Evolutionary conservation across 2,888 invertebrate species (phyloP).

Genomic region (Pristionchus arcanus): DNA sequence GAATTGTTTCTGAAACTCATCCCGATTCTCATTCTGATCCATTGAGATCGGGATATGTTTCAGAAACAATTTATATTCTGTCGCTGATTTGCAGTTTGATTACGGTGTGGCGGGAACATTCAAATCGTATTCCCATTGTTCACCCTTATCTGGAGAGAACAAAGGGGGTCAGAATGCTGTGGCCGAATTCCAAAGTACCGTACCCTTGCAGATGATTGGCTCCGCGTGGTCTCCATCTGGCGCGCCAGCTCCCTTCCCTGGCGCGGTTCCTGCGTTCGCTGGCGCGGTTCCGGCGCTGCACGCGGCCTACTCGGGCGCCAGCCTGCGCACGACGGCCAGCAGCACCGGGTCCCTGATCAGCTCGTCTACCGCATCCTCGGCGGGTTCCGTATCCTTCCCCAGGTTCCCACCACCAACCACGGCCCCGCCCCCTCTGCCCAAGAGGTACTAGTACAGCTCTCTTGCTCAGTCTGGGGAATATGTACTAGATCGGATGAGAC

Average conservation of each 20-base stretch:
- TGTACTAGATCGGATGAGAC: background rate
- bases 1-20: too few relatives aligned
- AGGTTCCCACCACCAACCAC: slow-evolving; percentile 20
- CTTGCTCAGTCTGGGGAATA: too few relatives aligned
- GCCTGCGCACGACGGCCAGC: background rate
- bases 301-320: slow-evolving; percentile 42
- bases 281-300: background rate
- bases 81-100: too few relatives aligned
- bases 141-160: too few relatives aligned
- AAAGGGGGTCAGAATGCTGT: too few relatives aligned
- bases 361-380: background rate
- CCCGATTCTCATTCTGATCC: too few relatives aligned
- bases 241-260: background rate
- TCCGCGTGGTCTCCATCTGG: background rate
- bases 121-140: too few relatives aligned
- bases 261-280: background rate
- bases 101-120: too few relatives aligned
- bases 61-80: too few relatives aligned
- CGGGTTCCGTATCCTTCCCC: slow-evolving; percentile 16
- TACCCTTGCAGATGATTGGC: background rate
- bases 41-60: too few relatives aligned
- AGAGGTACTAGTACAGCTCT: background rate
- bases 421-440: slow-evolving; percentile 31
- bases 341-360: background rate
- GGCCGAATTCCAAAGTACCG: too few relatives aligned